Conservation (phyloP, 2,113 vertebrate genomes). For the Rafetus swinhoei region DNA sequence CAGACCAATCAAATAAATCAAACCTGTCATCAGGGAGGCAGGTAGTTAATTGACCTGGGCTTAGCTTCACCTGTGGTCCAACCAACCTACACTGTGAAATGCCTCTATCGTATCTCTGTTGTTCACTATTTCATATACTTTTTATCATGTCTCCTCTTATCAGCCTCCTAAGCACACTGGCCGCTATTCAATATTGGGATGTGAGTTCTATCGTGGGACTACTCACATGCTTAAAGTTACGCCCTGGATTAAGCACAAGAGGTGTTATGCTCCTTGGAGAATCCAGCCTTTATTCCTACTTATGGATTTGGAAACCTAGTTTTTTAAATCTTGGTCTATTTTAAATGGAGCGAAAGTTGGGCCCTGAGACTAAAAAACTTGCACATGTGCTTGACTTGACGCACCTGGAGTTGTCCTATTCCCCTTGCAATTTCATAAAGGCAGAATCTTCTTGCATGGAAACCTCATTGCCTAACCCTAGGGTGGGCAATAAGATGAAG, state of each 20-base stretch:
- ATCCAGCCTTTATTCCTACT: not conserved
- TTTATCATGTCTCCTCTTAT: not conserved
- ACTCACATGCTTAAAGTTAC: not conserved
- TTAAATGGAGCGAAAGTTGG: not conserved
- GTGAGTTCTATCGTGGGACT: not conserved
- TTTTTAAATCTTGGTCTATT: not conserved
- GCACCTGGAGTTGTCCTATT: not conserved
- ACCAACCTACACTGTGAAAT: not conserved
- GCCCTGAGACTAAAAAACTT: not conserved
- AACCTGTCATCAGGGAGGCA: not conserved
- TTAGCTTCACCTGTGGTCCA: not conserved
- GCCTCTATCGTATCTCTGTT: not conserved
- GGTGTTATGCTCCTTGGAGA: not conserved
- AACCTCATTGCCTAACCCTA: not conserved
- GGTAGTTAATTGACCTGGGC: not conserved
- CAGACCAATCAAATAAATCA: not conserved
- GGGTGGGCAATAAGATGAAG: no score
- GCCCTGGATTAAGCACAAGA: not conserved
- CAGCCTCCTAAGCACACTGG: not conserved
- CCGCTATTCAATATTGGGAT: not conserved
- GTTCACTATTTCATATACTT: not conserved
- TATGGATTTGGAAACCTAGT: not conserved
- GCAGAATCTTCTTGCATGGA: not conserved
- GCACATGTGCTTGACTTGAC: not conserved
- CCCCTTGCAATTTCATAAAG: fast-evolving